Conservation (phyloP, 2,113 vertebrate species). For the Verasper variegatus region DNA sequence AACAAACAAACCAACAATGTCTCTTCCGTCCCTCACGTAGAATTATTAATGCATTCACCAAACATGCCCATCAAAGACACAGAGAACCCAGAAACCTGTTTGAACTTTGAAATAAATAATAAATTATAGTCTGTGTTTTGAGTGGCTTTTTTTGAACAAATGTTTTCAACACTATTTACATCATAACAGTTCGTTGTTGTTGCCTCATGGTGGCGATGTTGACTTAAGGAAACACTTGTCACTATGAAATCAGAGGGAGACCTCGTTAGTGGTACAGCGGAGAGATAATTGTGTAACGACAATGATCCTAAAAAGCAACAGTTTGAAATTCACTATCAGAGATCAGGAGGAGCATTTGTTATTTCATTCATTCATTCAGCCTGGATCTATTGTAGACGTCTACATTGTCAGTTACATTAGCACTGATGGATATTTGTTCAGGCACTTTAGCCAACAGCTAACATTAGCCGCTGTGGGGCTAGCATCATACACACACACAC, state of each 20-base stretch:
- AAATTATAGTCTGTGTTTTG: constrained; percentile 11
- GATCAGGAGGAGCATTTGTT: too few species aligned
- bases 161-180: background rate
- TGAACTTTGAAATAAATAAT: constrained; percentile 47
- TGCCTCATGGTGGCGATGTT: too few species aligned
- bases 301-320: too few species aligned
- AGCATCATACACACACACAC: constrained; percentile 1
- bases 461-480: background rate
- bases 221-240: background rate
- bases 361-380: too few species aligned
- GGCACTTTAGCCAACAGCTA: constrained; percentile 35
- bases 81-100: constrained; percentile 27
- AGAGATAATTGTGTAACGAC: too few species aligned
- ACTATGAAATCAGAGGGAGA: background rate
- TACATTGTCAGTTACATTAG: too few species aligned
- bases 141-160: background rate
- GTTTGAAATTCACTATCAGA: too few species aligned
- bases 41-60: too few species aligned
- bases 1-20: background rate
- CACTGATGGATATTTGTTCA: background rate
- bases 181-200: background rate
- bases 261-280: background rate
- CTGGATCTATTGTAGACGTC: too few species aligned
- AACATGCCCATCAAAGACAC: background rate
- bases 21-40: too few species aligned